These are phyloP conservation scores for Enteromius thamalakanensis DNA, from an alignment of 2,797 vertebrate genomes.

Conservation along the genomic window DNA sequence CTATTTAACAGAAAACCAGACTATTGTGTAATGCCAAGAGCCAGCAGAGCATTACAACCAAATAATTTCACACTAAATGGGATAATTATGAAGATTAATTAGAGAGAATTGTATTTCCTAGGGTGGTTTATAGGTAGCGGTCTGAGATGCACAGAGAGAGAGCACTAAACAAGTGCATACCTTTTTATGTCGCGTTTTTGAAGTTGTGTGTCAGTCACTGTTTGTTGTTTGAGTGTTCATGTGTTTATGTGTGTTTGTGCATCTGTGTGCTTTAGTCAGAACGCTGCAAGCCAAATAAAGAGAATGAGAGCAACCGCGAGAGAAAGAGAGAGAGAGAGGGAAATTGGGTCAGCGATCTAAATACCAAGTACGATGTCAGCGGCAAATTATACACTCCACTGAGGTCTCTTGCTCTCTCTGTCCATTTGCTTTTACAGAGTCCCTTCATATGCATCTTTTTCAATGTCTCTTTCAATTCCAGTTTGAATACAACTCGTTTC, in stretches of 20 bases:
- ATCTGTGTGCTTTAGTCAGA: conserved; percentile 64
- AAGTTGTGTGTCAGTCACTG: conserved; percentile 26
- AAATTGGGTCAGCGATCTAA: conserved; percentile 82
- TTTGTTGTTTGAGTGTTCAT: conserved; percentile 32
- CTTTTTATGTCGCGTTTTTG: conserved; percentile 29
- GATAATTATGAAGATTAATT: conserved; percentile 44
- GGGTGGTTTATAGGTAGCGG: background rate
- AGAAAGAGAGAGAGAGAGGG: conserved; percentile 58
- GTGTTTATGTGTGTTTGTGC: conserved; percentile 48
- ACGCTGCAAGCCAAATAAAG: conserved; percentile 72
- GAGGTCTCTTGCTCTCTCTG: conserved; percentile 49
- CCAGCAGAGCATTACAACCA: conserved; percentile 22
- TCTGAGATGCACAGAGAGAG: background rate
- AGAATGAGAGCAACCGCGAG: conserved; percentile 41
- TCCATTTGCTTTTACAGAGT: conserved; percentile 25
- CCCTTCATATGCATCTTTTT: conserved; percentile 29
- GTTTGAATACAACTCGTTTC: background rate
- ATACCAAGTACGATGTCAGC: conserved; percentile 74
- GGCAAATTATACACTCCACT: conserved; percentile 70
- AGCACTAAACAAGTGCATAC: background rate
- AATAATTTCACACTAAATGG: conserved; percentile 23
- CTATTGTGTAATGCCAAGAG: conserved; percentile 11
- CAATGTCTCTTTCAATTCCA: background rate
- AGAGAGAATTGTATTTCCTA: conserved; percentile 15
- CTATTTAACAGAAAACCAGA: conserved; percentile 21